These are phyloP conservation scores for Phaonia tiefii DNA, from an alignment of 2,888 invertebrate genomes.

Conservation along the genomic window DNA sequence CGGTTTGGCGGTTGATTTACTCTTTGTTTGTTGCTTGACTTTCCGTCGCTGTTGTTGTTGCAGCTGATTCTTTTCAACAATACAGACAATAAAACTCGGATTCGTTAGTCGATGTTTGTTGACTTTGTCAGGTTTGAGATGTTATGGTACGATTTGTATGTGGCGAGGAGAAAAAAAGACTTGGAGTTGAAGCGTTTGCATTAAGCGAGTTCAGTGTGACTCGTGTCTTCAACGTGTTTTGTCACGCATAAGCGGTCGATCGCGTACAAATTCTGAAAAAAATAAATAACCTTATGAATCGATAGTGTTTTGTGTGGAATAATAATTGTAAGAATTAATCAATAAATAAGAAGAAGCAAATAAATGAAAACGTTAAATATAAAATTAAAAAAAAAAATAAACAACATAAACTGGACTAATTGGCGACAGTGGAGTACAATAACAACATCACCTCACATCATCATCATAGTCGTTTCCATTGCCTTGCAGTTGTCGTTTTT, in stretches of 20 bases:
- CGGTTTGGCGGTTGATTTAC: constrained; percentile 20
- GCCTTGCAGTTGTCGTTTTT: too few relatives aligned
- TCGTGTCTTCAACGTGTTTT: constrained; percentile 81
- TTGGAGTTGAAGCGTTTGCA: constrained; percentile 76
- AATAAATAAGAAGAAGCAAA: neutral
- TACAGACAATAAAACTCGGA: neutral
- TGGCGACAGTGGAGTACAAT: too few relatives aligned
- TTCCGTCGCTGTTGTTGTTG: neutral
- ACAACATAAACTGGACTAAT: too few relatives aligned
- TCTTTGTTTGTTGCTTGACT: constrained; percentile 24
- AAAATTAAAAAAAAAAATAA: neutral
- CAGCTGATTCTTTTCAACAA: neutral
- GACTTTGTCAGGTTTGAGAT: constrained; percentile 34
- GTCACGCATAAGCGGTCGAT: constrained; percentile 73
- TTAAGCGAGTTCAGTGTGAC: constrained; percentile 79
- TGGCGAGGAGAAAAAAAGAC: constrained; percentile 68
- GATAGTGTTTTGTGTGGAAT: constrained; percentile 30
- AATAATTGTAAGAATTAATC: constrained; percentile 55
- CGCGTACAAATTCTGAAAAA: constrained; percentile 4
- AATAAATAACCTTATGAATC: neutral
- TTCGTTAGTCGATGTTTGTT: constrained; percentile 40
- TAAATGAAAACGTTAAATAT: neutral
- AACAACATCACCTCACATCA: too few relatives aligned
- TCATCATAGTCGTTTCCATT: too few relatives aligned
- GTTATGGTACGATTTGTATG: constrained; percentile 25